Evolutionary conservation across 2,113 vertebrate genomes (phyloP).

Genomic region (Cyrtonyx montezumae): DNA sequence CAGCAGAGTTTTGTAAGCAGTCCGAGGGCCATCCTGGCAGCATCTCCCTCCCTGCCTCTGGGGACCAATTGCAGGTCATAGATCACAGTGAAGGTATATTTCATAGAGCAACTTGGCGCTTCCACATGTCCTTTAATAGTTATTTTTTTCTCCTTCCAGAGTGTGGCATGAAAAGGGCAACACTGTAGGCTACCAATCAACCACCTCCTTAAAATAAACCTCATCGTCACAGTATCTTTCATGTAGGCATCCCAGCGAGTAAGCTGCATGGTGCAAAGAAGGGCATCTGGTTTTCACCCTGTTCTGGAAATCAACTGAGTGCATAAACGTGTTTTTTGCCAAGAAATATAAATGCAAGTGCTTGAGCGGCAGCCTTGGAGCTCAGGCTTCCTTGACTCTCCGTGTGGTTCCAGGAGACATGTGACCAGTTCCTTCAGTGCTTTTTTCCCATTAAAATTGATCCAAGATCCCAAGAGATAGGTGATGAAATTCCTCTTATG

Average conservation of each 20-base stretch:
- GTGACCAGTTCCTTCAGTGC: conserved; percentile 18
- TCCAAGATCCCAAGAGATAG: conserved; percentile 9
- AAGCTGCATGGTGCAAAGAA: conserved; percentile 33
- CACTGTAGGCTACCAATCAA: conserved; percentile 58
- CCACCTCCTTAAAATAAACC: conserved; percentile 61
- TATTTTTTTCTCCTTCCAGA: not conserved
- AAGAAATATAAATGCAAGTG: conserved; percentile 57
- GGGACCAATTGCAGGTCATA: conserved; percentile 60
- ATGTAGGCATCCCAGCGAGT: conserved; percentile 53
- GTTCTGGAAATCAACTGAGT: conserved; percentile 43
- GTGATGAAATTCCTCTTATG: not conserved
- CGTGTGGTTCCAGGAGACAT: conserved; percentile 17
- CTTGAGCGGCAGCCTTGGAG: conserved; percentile 10
- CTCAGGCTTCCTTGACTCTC: not conserved
- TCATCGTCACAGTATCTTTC: conserved; percentile 48
- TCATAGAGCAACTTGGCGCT: conserved; percentile 19
- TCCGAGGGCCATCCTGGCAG: conserved; percentile 45
- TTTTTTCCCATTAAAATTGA: conserved; percentile 30
- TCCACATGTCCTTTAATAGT: conserved; percentile 50
- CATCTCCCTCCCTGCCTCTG: conserved; percentile 42
- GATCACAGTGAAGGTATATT: conserved; percentile 59
- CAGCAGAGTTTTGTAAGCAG: conserved; percentile 68
- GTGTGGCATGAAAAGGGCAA: conserved; percentile 61
- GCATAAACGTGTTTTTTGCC: conserved; percentile 1
- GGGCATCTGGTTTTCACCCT: conserved; percentile 66